These are phyloP conservation scores for Lysiphlebus fabarum DNA, from an alignment of 1,140 invertebrate genomes.

Conservation along the genomic window DNA sequence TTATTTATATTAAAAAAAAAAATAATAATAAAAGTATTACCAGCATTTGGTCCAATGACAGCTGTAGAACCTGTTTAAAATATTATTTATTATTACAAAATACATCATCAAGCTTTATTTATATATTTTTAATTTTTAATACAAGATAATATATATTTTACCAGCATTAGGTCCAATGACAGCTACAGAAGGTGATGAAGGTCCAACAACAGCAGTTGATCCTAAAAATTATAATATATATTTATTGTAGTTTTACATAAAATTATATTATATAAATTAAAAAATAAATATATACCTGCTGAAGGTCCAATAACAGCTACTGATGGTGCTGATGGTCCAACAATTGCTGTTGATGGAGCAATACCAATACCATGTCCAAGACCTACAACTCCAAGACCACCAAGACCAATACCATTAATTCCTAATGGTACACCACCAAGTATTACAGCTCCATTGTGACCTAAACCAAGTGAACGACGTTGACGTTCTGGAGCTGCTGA, in stretches of 20 bases:
- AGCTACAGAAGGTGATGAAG: conserved; percentile 18
- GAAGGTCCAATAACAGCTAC: conserved; percentile 43
- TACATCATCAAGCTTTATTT: too few species aligned
- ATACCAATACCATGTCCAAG: conserved; percentile 13
- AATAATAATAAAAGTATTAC: too few species aligned
- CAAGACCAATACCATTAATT: background rate
- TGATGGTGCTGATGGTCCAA: conserved; percentile 19
- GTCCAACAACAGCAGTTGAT: conserved; percentile 46
- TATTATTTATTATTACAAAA: too few species aligned
- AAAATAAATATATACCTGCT: conserved; percentile 42
- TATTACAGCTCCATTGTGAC: conserved; percentile 27
- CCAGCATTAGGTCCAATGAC: conserved; percentile 26
- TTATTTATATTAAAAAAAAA: too few species aligned
- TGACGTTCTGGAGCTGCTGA: conserved; percentile 30
- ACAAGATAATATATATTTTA: background rate
- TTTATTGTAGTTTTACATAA: background rate
- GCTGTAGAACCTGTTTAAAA: too few species aligned
- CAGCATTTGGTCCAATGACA: too few species aligned
- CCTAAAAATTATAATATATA: too few species aligned
- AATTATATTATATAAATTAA: conserved; percentile 42
- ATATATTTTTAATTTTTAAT: too few species aligned
- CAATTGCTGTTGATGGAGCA: conserved; percentile 3
- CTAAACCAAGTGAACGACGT: conserved; percentile 31
- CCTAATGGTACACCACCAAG: conserved; percentile 4
- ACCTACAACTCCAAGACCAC: background rate